Evolutionary conservation across 2,888 invertebrate species (phyloP), one percentile per base, ranked within the genome.

Genomic region (Noctua janthina): DNA sequence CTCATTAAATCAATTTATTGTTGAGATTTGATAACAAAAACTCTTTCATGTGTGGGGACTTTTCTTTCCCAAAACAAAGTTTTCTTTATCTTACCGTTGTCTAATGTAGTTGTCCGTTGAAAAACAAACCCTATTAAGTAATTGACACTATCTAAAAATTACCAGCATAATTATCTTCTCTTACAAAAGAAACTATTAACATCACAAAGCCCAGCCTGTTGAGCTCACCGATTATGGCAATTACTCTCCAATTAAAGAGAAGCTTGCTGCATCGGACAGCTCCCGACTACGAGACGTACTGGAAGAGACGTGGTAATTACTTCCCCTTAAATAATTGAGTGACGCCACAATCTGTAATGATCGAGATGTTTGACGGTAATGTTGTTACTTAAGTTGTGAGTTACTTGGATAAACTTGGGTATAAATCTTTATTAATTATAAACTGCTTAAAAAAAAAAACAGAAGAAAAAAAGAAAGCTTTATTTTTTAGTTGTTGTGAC

Each of bases 221-320:
- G 62, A 82, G 46, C 77, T 67, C 13, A 64, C 46, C 67, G 82
- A 85, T 85, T 85, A 78, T 82, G 82, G 85, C 85, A 76, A 85
- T 85, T 85, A 76, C 76, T 82, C 67, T 71, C 76, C 85, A 85
- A 82, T 85, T 85, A 85, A 74, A 80, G 84, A 76, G 85, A 35
- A 78, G 78, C 78, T 74, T 56, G 62, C 85, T 85, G 82, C 68
- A 81, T 72, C 23, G 56, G 84, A 84, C 84, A 76, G 74, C 71
- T 84, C 62, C 17, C 67, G 73, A 64, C 64, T 73, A 49, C 59
- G 46, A 78, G 78, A 85, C 72, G 82, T 35, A 73, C 69, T 81
- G 78, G 68, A 68, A 51, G 51, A 85, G 85, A 85, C 84, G 78
- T 56, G 78, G 69, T 85, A 85, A 85, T 85, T 85, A 85, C 77